A percentile compares a stretch with the other conserved stretches of the same genome.
phyloP scores from a whole-genome alignment of 2,888 invertebrate species.

The Cyrtodaria siliqua region DNA sequence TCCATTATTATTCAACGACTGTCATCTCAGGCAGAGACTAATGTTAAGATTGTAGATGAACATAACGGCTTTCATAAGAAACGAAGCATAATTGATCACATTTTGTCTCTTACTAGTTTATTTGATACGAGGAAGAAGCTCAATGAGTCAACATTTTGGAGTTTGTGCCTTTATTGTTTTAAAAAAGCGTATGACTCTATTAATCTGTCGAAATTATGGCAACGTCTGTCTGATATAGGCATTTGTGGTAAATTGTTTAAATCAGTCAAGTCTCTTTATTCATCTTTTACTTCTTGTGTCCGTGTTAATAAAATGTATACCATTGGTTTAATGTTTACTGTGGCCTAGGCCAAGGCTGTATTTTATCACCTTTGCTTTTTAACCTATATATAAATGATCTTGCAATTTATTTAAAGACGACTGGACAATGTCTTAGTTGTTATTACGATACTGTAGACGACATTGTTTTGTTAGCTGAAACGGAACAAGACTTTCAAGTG shows the following conservation, averaged over 20 bases:
- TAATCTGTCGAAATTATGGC: constrained; percentile 12
- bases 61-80: constrained; percentile 47
- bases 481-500: too few relatives aligned
- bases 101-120: constrained; percentile 26
- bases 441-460: too few relatives aligned
- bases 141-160: constrained; percentile 5
- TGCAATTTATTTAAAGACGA: constrained; percentile 6
- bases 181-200: constrained; percentile 24
- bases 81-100: constrained; percentile 35
- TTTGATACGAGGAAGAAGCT: constrained; percentile 22
- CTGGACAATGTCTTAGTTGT: too few relatives aligned
- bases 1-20: constrained; percentile 40
- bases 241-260: constrained; percentile 13
- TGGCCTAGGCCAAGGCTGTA: constrained; percentile 27
- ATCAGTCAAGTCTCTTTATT: constrained; percentile 14
- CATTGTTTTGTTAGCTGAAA: too few relatives aligned
- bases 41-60: constrained; percentile 30
- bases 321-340: constrained; percentile 23
- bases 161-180: constrained; percentile 35
- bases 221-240: neutral
- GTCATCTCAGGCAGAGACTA: constrained; percentile 17
- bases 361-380: constrained; percentile 24
- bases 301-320: constrained; percentile 2
- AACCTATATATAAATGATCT: constrained; percentile 38
- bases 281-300: constrained; percentile 15